Base-by-base conservation (phyloP, 2,113 vertebrate genomes). In the Varanus salvator region DNA sequence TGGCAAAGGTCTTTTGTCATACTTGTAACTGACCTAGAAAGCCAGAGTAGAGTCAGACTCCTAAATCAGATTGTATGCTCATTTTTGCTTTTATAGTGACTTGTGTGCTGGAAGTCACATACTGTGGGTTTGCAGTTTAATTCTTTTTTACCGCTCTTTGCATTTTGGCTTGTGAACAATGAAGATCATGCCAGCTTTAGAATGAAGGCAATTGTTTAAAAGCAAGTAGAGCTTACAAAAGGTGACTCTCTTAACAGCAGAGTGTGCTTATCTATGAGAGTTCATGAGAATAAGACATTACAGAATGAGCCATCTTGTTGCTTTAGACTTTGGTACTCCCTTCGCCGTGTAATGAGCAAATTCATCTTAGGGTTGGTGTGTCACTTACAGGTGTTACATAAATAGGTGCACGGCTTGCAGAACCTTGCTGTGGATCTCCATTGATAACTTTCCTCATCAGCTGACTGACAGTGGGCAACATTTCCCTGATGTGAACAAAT, bases 341-440 rank as follows among this genome's bases (percentile, higher is more conserved):
- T 78, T 90, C 86, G 87, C 84, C 90, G 92, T 25, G 69, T 93
- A 72, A 92, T 94, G 89, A 93, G 88, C 74, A 91, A 90, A 87
- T 87, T 87, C 81, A 76, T 88, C 74, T 85, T 87, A 60, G 80
- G 86, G 34, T 86, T 92, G 87, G n/a, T 15, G 15, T 8, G 12
- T 38, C 34, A 38, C 15, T 75, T 38, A 38, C 17, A 74, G 29
- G 19, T 17, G 72, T 38, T 38, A 38, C n/a, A 38, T 6, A 38
- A 75, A 6, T 44, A 38, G 34, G 38, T 38, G 74, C 74, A 21
- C 38, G 34, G 74, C n/a, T 38, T 8, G 25, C 3, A 68, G 4
- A 21, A 8, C 21, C 19, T 68, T 68, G 66, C 21, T 5, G 21
- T 75, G 34, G 17, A 21, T 75, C n/a, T 38, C 74, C 38, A 44